Evolutionary conservation across 2,113 vertebrate genomes (phyloP).

Genomic region (Oryctolagus cuniculus): DNA sequence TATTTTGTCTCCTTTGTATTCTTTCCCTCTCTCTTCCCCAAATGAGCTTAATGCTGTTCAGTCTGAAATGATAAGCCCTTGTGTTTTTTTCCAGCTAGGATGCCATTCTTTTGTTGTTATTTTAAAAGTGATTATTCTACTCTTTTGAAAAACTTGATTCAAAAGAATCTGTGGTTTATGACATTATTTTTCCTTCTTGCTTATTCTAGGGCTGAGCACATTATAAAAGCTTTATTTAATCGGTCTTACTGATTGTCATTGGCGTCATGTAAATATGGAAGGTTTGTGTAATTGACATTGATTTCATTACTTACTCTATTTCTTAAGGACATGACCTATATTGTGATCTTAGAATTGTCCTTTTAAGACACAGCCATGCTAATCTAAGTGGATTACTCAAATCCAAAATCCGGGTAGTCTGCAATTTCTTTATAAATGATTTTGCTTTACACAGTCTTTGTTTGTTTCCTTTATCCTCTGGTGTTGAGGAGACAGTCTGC

Average conservation of each 20-base stretch:
- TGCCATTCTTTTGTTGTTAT: not conserved
- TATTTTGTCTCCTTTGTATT: not conserved
- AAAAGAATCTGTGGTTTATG: slow-evolving; percentile 15
- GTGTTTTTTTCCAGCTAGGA: not conserved
- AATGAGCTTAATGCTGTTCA: not conserved
- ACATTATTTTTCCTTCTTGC: slow-evolving; percentile 33
- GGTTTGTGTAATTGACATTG: slow-evolving; percentile 63
- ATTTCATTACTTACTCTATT: slow-evolving; percentile 70
- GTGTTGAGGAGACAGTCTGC: slow-evolving; percentile 43
- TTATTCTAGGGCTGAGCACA: slow-evolving; percentile 37
- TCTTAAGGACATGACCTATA: slow-evolving; percentile 87
- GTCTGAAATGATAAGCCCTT: not conserved
- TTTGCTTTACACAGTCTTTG: slow-evolving; percentile 83
- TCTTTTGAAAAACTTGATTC: slow-evolving; percentile 42
- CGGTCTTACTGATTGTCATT: slow-evolving; percentile 34
- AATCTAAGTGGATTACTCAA: slow-evolving; percentile 91
- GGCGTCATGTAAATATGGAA: slow-evolving; percentile 35
- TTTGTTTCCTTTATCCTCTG: slow-evolving; percentile 83
- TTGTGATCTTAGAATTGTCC: slow-evolving; percentile 86
- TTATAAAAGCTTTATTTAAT: slow-evolving; percentile 60
- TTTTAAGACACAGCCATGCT: slow-evolving; percentile 88
- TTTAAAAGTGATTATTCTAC: slow-evolving; percentile 21
- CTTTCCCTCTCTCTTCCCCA: not conserved
- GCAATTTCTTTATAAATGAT: slow-evolving; percentile 87
- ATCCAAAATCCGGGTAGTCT: slow-evolving; percentile 89